Base-by-base conservation (phyloP, 2,888 invertebrate genomes). In the Ptilodon capucinus region DNA sequence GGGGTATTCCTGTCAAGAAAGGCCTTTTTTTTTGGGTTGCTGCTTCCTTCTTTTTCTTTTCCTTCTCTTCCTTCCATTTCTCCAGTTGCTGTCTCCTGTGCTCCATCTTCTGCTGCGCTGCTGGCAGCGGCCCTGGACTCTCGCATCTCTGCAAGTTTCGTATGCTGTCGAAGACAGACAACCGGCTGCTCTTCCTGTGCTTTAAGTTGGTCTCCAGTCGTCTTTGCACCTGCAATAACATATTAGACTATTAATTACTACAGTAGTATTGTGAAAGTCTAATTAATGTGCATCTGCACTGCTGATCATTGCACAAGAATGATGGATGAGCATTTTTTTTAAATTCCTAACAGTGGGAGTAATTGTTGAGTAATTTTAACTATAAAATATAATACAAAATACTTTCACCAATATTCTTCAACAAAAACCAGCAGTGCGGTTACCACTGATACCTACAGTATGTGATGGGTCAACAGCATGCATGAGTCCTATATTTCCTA, bases 61-160 rank as follows among this genome's bases (percentile, higher is more conserved):
- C 81, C 46, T 84, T 91, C 23, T 88, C 86, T 40, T 76, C 73
- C 54, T 88, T 90, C 89, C 89, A 91, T 73, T 84, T 86, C 46
- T 84, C 79, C 1, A 91, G 58, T 51, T 85, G 85, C 48, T 81
- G 74, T 35, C 72, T 70, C 35, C 88, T 74, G 41, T 81, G 74
- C 17, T 84, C 79, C 1, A 70, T 51, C 52, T 86, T 87, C 9
- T 56, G 46, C 42, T 71, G 64, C 1, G 52, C 51, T 14, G 72
- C 67, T 0, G 70, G 46, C 4, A 68, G 50, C 2, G 72, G 71
- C 2, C 47, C 67, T 1, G 80, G 81, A 44, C 74, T 76, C 1
- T 73, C 66, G 44, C 64, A 62, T 61, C 48, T 61, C 44, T 76
- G 49, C 9, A 91, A 53, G 40, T 84, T 77, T 16, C 90, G 65